phyloP scores from a whole-genome alignment of 2,113 vertebrate species.

The Tetrao urogallus region DNA sequence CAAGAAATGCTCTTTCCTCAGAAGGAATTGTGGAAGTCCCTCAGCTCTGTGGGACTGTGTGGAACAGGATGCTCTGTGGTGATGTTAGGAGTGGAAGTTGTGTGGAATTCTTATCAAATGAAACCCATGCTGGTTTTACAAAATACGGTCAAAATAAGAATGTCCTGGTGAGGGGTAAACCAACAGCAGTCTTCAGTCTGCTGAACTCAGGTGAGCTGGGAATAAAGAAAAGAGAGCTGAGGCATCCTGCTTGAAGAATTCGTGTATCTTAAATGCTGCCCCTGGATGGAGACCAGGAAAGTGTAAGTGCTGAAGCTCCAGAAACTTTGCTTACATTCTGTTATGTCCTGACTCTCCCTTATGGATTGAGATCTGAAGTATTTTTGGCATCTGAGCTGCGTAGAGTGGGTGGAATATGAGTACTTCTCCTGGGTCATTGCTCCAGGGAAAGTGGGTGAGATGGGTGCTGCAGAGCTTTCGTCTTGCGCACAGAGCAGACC shows the following conservation, averaged over 20 bases:
- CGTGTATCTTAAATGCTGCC: neutral
- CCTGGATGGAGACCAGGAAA: neutral
- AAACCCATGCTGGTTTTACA: neutral
- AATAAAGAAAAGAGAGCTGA: neutral
- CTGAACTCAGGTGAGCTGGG: neutral
- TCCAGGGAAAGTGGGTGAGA: neutral
- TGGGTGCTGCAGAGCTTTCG: neutral
- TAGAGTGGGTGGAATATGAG: neutral
- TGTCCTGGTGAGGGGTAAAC: neutral
- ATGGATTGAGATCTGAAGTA: slow-evolving; percentile 7
- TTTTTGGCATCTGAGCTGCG: slow-evolving; percentile 27
- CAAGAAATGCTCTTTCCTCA: neutral
- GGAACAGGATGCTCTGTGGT: neutral
- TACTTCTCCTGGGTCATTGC: neutral
- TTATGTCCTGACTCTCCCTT: neutral
- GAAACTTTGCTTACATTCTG: neutral
- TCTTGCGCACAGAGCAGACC: neutral
- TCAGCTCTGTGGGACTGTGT: accelerated
- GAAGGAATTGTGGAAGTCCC: neutral
- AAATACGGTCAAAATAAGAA: neutral
- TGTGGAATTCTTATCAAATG: neutral
- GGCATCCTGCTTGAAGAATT: neutral
- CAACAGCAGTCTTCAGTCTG: neutral
- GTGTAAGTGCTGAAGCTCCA: neutral
- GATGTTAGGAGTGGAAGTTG: accelerated